A percentile compares a stretch with the other conserved stretches of the same genome.
phyloP scores from a whole-genome alignment of 2,797 vertebrate species.

The Leptodactylus fallax region DNA sequence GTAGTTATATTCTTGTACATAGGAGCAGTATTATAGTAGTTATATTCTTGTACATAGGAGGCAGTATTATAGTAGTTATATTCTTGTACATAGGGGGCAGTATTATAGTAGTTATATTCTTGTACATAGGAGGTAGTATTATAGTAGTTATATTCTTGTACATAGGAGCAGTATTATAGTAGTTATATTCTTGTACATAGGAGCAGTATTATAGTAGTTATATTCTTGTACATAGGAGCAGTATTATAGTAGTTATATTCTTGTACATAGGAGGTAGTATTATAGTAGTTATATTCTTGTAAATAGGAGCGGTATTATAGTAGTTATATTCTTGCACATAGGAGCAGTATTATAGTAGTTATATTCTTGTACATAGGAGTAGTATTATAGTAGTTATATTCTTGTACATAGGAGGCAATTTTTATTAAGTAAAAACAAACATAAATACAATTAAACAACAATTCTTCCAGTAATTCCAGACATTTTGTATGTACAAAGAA shows the following conservation, averaged over 20 bases:
- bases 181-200: conserved; percentile 5
- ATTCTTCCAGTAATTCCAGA: no score
- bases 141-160: conserved; percentile 2
- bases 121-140: not conserved
- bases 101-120: conserved; percentile 1
- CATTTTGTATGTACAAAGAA: no score
- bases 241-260: conserved; percentile 5
- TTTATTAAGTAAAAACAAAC: no score
- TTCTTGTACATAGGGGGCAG: not conserved
- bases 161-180: not conserved
- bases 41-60: not conserved
- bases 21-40: conserved; percentile 5
- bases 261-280: conserved; percentile 6
- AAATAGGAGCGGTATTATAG: not conserved
- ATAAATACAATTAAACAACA: no score
- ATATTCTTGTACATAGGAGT: not conserved
- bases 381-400: conserved; percentile 3
- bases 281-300: conserved; percentile 14
- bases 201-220: conserved; percentile 1
- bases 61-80: conserved; percentile 10
- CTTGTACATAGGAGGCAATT: conserved; percentile 4
- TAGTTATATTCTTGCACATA: no score
- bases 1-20: conserved; percentile 21
- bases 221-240: not conserved
- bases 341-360: no score